Conservation (phyloP, 2,113 vertebrate species). For the Vanacampus margaritifer region DNA sequence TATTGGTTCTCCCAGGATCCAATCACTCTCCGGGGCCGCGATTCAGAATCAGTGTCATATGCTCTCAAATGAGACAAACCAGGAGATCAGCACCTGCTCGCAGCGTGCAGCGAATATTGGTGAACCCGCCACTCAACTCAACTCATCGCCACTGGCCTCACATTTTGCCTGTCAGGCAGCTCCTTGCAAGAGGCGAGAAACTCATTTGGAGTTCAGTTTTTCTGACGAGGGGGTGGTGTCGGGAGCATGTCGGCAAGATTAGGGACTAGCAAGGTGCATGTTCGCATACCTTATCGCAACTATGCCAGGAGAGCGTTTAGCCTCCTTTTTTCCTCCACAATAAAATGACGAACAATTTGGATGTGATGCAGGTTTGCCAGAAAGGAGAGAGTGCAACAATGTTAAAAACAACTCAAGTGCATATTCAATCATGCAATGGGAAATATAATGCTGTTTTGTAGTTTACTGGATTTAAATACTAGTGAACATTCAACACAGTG, state of each 20-base stretch:
- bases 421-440: too few species aligned
- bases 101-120: constrained; percentile 30
- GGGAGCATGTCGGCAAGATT: constrained; percentile 67
- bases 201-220: constrained; percentile 8
- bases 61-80: constrained; percentile 48
- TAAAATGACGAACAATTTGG: constrained; percentile 29
- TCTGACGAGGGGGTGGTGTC: constrained; percentile 42
- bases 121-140: constrained; percentile 51
- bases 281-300: constrained; percentile 68
- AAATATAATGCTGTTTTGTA: not conserved
- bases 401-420: not conserved
- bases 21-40: constrained; percentile 34
- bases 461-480: not conserved
- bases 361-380: constrained; percentile 21
- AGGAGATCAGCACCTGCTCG: constrained; percentile 59
- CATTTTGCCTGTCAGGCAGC: constrained; percentile 10
- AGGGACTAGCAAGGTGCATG: constrained; percentile 67
- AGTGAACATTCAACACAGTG: not conserved
- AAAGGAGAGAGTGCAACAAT: not conserved
- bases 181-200: constrained; percentile 23
- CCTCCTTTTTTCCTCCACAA: constrained; percentile 40
- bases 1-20: constrained; percentile 25
- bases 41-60: constrained; percentile 42
- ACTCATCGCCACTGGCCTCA: constrained; percentile 25
- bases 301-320: constrained; percentile 58